Conservation (phyloP, 1,140 invertebrate species). For the Drosophila nannoptera region DNA sequence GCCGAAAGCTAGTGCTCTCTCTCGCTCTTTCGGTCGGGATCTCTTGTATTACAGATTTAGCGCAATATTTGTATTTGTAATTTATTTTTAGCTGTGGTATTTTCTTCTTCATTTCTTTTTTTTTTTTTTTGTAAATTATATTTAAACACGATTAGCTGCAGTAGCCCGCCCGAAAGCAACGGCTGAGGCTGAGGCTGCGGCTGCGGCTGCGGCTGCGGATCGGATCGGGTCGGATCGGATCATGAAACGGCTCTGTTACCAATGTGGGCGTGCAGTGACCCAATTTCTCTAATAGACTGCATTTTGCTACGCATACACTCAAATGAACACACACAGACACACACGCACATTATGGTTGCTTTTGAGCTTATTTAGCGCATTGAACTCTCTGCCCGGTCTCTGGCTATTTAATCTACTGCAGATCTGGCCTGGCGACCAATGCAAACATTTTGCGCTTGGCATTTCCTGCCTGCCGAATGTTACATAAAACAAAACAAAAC, state of each 20-base stretch:
- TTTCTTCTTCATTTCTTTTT: too few species aligned
- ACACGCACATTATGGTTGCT: slow-evolving; percentile 21
- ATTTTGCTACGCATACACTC: slow-evolving; percentile 46
- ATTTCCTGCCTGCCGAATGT: slow-evolving; percentile 45
- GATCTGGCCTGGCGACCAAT: slow-evolving; percentile 7
- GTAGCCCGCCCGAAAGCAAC: too few species aligned
- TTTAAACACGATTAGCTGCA: slow-evolving; percentile 56
- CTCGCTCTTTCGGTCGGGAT: slow-evolving; percentile 2
- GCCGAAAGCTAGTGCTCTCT: background rate
- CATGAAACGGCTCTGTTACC: slow-evolving; percentile 50
- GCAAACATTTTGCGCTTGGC: slow-evolving; percentile 31
- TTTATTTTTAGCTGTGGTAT: slow-evolving; percentile 67
- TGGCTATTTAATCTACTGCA: slow-evolving; percentile 4
- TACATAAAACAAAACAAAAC: slow-evolving; percentile 35
- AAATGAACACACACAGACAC: slow-evolving; percentile 6
- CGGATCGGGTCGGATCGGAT: slow-evolving; percentile 36
- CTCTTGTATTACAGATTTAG: slow-evolving; percentile 62
- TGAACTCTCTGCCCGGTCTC: slow-evolving; percentile 50
- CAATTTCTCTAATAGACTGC: slow-evolving; percentile 75
- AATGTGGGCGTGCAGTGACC: slow-evolving; percentile 74
- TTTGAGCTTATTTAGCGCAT: slow-evolving; percentile 63
- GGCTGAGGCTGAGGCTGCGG: background rate
- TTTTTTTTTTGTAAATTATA: slow-evolving; percentile 72
- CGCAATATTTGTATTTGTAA: slow-evolving; percentile 58
- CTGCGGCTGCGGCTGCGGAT: slow-evolving; percentile 15